Conservation (phyloP, 2,888 invertebrate genomes). For the Sisyra nigra region DNA sequence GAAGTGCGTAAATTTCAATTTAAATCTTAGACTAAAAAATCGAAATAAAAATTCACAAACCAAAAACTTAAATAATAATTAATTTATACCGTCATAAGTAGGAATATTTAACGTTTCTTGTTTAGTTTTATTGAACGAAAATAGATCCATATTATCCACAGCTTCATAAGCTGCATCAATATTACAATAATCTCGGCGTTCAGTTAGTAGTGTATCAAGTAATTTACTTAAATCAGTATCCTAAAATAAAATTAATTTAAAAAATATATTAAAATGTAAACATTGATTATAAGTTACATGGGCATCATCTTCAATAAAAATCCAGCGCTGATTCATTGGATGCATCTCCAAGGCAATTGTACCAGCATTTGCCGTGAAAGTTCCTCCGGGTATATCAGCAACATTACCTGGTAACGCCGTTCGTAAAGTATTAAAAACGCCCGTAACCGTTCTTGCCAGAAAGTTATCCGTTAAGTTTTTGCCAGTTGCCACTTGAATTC, state of each 20-base stretch:
- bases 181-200: slow-evolving; percentile 37
- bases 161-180: slow-evolving; percentile 44
- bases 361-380: neutral
- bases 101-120: neutral
- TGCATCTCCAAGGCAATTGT: slow-evolving; percentile 16
- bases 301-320: slow-evolving; percentile 27
- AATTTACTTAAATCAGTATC: slow-evolving; percentile 26
- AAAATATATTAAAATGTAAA: neutral
- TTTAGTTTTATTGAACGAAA: neutral
- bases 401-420: slow-evolving; percentile 46
- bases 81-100: neutral
- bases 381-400: slow-evolving; percentile 21
- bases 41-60: neutral
- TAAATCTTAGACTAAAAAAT: no score
- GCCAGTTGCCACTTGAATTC: slow-evolving; percentile 21
- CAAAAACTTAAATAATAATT: no score
- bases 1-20: no score
- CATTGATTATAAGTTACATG: slow-evolving; percentile 24
- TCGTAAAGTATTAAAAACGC: slow-evolving; percentile 60
- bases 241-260: slow-evolving; percentile 20
- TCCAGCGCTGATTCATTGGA: slow-evolving; percentile 27
- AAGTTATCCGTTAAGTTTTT: slow-evolving; percentile 34
- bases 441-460: slow-evolving; percentile 61
- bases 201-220: slow-evolving; percentile 33
- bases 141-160: slow-evolving; percentile 35